These are phyloP conservation scores for Trogon surrucura DNA, from an alignment of 2,113 vertebrate species.

Conservation along the genomic window DNA sequence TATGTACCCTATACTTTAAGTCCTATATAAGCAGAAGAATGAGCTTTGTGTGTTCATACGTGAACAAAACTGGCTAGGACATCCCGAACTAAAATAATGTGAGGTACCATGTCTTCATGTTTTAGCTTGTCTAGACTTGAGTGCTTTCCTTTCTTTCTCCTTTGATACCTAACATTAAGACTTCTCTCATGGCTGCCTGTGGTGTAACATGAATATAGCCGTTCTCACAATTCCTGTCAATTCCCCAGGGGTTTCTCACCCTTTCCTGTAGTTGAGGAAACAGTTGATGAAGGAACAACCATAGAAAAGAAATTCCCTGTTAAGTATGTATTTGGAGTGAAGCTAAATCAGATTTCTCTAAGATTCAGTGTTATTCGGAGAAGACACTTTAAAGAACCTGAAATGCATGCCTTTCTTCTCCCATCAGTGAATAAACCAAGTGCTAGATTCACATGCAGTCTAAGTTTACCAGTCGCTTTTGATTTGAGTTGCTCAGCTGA, in stretches of 20 bases:
- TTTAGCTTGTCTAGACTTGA: not conserved
- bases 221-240: not conserved
- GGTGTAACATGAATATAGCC: not conserved
- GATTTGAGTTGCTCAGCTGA: not conserved
- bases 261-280: not conserved
- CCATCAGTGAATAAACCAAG: not conserved
- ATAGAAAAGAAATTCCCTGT: not conserved
- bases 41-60: not conserved
- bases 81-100: not conserved
- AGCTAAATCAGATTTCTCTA: not conserved
- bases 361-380: not conserved
- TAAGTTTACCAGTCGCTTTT: not conserved
- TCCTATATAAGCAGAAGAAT: not conserved
- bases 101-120: fast-evolving
- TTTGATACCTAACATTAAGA: not conserved
- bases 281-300: not conserved
- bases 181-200: not conserved
- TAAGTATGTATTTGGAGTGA: not conserved
- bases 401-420: not conserved
- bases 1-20: not conserved
- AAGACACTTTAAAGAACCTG: not conserved
- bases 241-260: not conserved
- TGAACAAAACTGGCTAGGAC: not conserved
- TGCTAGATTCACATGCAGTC: not conserved
- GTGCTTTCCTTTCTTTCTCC: not conserved